These are phyloP conservation scores for cat (Felis catus) DNA, from an alignment of 2,113 vertebrate species.

Conservation along the genomic window DNA sequence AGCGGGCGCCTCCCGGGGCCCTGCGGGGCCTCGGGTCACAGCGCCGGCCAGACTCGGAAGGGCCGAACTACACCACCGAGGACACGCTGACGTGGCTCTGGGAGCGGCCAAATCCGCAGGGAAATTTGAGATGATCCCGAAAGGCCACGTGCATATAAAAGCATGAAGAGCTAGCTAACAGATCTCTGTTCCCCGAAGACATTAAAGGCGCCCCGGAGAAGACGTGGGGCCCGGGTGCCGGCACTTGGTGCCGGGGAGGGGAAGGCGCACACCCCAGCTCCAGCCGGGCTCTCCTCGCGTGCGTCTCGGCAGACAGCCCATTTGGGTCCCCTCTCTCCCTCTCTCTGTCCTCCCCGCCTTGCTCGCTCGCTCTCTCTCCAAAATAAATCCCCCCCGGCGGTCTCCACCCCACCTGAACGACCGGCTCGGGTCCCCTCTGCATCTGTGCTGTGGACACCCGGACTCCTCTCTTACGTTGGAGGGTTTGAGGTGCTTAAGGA, in stretches of 20 bases:
- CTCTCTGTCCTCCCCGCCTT: no score
- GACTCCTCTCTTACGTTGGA: fast-evolving
- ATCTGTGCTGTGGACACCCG: neutral
- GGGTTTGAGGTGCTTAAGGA: fast-evolving
- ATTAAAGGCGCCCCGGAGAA: fast-evolving
- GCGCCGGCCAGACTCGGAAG: neutral
- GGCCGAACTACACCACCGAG: neutral
- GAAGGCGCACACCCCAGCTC: neutral
- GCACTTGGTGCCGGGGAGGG: neutral
- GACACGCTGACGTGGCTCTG: neutral
- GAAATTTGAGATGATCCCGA: neutral
- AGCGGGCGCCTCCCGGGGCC: neutral
- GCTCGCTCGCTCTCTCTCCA: no score
- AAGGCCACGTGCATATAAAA: no score
- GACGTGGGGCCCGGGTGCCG: neutral
- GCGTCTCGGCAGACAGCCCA: no score
- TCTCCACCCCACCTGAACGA: fast-evolving
- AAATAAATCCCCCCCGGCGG: no score
- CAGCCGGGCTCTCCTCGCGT: neutral
- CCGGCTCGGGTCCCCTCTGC: no score
- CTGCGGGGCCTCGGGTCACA: neutral
- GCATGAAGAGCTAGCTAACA: neutral
- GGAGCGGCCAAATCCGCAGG: no score
- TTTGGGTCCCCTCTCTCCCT: no score
- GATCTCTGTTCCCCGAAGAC: neutral